phyloP scores from a whole-genome alignment of 2,113 vertebrate species.

The Bufo bufo region DNA sequence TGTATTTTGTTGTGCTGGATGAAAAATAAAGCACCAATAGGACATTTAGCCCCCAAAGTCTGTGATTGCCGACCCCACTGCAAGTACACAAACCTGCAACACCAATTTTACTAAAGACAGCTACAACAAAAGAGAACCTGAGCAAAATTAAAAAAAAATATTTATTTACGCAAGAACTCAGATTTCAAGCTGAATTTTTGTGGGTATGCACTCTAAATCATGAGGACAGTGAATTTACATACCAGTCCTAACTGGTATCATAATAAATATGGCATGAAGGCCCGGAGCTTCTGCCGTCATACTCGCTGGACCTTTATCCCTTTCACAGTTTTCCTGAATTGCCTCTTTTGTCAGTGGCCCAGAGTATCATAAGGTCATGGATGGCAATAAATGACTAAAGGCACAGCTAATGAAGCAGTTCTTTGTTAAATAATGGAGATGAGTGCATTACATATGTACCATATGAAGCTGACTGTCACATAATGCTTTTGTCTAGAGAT shows the following conservation, averaged over 20 bases:
- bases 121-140: background rate
- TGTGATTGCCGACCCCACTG: no score
- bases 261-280: constrained; percentile 16
- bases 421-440: constrained; percentile 49
- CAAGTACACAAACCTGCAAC: no score
- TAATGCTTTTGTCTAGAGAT: constrained; percentile 35
- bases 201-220: background rate
- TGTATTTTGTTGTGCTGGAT: no score
- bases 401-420: constrained; percentile 16
- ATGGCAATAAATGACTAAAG: constrained; percentile 29
- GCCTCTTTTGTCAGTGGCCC: constrained; percentile 43
- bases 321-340: constrained; percentile 46
- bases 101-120: no score
- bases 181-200: background rate
- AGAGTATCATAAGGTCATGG: constrained; percentile 32
- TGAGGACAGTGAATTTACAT: background rate
- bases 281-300: constrained; percentile 35
- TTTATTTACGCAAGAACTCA: background rate
- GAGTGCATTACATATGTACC: constrained; percentile 27
- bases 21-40: no score
- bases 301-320: background rate
- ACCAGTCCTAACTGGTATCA: background rate
- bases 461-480: constrained; percentile 31
- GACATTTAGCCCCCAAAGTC: no score
- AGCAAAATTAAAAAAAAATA: background rate